phyloP scores from a whole-genome alignment of 2,113 vertebrate genomes.

The Leuciscus idus region DNA sequence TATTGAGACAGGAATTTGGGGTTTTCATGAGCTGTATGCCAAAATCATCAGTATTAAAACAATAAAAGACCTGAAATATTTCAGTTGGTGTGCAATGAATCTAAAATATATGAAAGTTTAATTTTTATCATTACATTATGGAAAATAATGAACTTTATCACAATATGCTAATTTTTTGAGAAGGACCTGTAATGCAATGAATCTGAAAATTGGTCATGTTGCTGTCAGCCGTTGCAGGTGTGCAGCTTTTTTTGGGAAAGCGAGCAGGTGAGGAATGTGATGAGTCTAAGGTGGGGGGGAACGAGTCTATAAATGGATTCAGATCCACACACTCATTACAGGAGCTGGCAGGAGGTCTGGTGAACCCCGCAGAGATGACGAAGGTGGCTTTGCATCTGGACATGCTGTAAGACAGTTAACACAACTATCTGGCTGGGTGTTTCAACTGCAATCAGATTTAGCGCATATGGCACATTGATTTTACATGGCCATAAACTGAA shows the following conservation, averaged over 20 bases:
- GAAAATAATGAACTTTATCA: no score
- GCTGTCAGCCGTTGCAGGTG: not conserved
- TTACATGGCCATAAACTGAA: not conserved
- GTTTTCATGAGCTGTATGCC: no score
- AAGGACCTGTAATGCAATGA: constrained; percentile 20
- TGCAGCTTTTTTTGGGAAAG: not conserved
- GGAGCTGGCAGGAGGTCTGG: constrained; percentile 21
- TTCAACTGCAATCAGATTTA: not conserved
- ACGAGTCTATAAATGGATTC: constrained; percentile 43
- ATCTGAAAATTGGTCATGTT: not conserved
- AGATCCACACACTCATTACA: constrained; percentile 45
- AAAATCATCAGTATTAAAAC: no score
- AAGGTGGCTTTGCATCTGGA: constrained; percentile 26
- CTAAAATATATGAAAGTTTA: no score
- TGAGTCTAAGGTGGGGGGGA: not conserved
- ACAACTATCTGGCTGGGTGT: not conserved
- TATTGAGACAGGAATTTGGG: no score
- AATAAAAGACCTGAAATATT: no score
- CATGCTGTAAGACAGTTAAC: constrained; percentile 7
- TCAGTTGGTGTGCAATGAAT: no score
- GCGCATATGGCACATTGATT: not conserved
- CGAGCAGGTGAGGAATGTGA: not conserved
- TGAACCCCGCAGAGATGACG: constrained; percentile 12
- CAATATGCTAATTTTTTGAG: no score
- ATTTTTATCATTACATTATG: no score